Conservation (phyloP, 2,888 invertebrate species). For the Eristalis intricaria region DNA sequence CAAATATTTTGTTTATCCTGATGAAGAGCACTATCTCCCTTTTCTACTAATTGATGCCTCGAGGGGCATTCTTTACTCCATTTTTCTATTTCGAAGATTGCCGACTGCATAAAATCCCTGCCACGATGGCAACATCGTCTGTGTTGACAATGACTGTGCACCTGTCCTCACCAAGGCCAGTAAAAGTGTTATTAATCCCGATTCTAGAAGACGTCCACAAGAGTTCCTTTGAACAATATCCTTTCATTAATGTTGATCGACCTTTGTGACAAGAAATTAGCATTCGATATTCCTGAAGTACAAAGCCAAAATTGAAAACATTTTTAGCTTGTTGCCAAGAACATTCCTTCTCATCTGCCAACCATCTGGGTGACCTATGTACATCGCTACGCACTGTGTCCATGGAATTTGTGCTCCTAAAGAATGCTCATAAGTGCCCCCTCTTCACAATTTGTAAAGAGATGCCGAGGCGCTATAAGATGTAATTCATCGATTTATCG, state of each 20-base stretch:
- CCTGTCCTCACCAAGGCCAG: too few species aligned
- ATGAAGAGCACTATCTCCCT: too few species aligned
- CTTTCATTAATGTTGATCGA: neutral
- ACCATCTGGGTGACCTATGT: neutral
- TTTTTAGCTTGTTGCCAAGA: neutral
- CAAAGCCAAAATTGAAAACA: neutral
- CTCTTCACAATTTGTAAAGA: neutral
- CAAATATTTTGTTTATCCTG: too few species aligned
- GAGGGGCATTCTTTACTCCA: too few species aligned
- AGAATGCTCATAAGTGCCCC: neutral
- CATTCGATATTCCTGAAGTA: neutral
- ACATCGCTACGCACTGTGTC: neutral
- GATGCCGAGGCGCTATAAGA: neutral
- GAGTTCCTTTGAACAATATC: too few species aligned
- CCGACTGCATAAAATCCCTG: too few species aligned
- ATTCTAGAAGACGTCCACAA: too few species aligned
- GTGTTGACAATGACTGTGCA: too few species aligned
- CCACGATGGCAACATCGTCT: too few species aligned
- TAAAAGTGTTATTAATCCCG: too few species aligned
- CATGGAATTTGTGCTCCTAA: neutral
- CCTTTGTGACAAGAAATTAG: neutral
- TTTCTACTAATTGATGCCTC: too few species aligned
- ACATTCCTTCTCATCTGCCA: neutral
- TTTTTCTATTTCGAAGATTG: too few species aligned
- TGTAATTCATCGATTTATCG: neutral